Evolutionary conservation across 2,888 invertebrate species (phyloP).

Genomic region (Endotricha flammealis): DNA sequence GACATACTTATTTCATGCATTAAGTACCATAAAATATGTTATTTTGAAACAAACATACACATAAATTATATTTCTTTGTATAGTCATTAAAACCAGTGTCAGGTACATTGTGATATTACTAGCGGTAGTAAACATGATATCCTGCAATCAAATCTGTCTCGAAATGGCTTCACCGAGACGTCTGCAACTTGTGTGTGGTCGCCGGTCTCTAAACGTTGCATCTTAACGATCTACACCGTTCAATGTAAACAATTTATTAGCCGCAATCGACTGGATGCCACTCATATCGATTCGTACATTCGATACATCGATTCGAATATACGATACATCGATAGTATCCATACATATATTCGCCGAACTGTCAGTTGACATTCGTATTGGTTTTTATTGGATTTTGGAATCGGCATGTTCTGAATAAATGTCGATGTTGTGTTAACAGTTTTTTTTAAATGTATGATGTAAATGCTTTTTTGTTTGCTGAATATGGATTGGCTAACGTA

Average conservation of each 20-base stretch:
- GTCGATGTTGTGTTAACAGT: no score
- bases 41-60: no score
- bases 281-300: slow-evolving; percentile 55
- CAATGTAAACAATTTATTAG: slow-evolving; percentile 68
- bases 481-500: no score
- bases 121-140: slow-evolving; percentile 61
- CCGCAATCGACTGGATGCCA: slow-evolving; percentile 59
- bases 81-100: background rate
- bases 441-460: no score
- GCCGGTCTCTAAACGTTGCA: slow-evolving; percentile 59
- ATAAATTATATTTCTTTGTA: no score
- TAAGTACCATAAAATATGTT: no score
- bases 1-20: no score
- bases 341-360: slow-evolving; percentile 46
- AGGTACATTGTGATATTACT: slow-evolving; percentile 47
- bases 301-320: slow-evolving; percentile 53
- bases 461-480: no score
- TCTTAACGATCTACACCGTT: slow-evolving; percentile 62
- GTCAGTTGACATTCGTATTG: slow-evolving; percentile 45
- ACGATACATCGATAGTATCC: no score
- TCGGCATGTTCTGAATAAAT: no score
- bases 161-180: slow-evolving; percentile 59
- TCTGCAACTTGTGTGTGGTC: slow-evolving; percentile 69
- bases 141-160: slow-evolving; percentile 69
- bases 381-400: slow-evolving; percentile 43